These are phyloP conservation scores for Lepidostoma basale DNA, from an alignment of 1,140 invertebrate genomes.

Conservation along the genomic window DNA sequence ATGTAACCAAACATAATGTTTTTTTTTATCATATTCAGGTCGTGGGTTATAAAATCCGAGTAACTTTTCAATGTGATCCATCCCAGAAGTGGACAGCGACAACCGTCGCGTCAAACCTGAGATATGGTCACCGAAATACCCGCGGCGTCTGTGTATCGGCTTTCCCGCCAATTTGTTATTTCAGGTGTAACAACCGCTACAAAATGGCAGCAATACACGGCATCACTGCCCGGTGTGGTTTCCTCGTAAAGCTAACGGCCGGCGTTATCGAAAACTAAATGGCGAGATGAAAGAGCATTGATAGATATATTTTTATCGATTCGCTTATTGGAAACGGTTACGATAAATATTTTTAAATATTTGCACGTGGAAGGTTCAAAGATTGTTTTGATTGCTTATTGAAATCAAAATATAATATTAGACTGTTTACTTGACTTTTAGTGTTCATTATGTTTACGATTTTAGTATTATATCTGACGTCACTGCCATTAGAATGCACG, in stretches of 20 bases:
- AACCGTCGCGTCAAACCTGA: too few relatives aligned
- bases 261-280: constrained; percentile 18
- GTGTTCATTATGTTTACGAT: too few relatives aligned
- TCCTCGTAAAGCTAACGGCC: constrained; percentile 22
- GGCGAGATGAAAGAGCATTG: constrained; percentile 12
- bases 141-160: constrained; percentile 7
- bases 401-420: too few relatives aligned
- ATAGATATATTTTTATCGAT: neutral
- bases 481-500: too few relatives aligned
- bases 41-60: too few relatives aligned
- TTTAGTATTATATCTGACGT: too few relatives aligned
- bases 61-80: too few relatives aligned
- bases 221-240: constrained; percentile 11
- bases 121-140: constrained; percentile 6
- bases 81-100: too few relatives aligned
- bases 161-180: constrained; percentile 43
- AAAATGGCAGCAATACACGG: constrained; percentile 8
- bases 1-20: too few relatives aligned
- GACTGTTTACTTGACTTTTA: too few relatives aligned
- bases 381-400: neutral
- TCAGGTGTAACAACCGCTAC: constrained; percentile 41
- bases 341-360: constrained; percentile 1
- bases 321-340: neutral
- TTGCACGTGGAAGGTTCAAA: neutral
- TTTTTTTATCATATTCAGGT: too few relatives aligned